Percentiles rank a stretch among this genome's conserved stretches.
Evolutionary conservation across 2,888 invertebrate species (phyloP).

Genomic region (Parnassius mnemosyne): DNA sequence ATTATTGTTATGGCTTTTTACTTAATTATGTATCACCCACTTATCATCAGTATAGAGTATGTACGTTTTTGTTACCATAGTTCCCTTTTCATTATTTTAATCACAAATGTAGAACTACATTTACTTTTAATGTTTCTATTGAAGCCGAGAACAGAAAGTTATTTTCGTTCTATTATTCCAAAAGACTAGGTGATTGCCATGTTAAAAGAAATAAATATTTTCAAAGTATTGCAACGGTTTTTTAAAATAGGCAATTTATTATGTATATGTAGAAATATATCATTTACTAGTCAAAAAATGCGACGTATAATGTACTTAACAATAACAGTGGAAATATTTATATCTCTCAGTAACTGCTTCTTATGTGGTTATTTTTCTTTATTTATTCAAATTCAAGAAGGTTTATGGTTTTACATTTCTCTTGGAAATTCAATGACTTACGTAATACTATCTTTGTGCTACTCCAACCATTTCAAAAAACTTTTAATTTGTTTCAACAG

Average conservation of each 20-base stretch:
- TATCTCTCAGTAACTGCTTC: background rate
- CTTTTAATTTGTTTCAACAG: conserved; percentile 2
- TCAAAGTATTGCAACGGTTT: conserved; percentile 1
- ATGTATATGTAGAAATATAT: conserved; percentile 9
- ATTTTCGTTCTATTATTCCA: background rate
- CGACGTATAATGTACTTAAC: background rate
- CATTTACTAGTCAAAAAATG: background rate
- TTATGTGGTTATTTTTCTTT: background rate
- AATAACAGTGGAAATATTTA: background rate
- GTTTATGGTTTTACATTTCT: background rate
- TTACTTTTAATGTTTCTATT: background rate
- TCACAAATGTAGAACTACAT: background rate
- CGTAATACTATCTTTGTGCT: background rate
- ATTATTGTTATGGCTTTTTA: too few species aligned
- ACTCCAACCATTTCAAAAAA: conserved; percentile 4
- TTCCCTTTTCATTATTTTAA: conserved; percentile 2
- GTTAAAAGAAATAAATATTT: conserved; percentile 4
- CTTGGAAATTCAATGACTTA: conserved; percentile 3
- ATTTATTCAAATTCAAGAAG: background rate
- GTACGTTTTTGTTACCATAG: conserved; percentile 13
- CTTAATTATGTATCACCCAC: too few species aligned
- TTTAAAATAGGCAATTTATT: conserved; percentile 7
- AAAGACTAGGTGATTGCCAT: background rate
- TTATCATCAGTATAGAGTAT: background rate
- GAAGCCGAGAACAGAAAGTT: background rate